Conservation (phyloP, 2,888 invertebrate species). For the Selenia dentaria region DNA sequence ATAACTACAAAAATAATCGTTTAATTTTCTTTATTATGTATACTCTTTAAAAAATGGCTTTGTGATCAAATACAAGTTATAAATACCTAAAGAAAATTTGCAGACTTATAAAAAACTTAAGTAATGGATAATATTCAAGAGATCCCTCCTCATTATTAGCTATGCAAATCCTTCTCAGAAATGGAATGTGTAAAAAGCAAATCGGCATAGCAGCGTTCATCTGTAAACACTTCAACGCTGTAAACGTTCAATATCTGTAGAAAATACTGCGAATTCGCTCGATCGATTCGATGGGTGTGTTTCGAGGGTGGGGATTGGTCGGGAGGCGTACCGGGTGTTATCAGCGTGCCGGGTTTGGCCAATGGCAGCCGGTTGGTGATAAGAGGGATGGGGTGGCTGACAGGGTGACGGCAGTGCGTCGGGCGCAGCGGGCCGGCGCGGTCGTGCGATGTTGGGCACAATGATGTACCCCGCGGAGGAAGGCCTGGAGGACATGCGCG, state of each 20-base stretch:
- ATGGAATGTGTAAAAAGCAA: conserved; percentile 49
- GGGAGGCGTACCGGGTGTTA: conserved; percentile 78
- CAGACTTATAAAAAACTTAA: no score
- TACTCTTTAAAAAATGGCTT: no score
- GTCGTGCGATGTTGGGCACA: conserved; percentile 72
- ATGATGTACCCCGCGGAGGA: conserved; percentile 80
- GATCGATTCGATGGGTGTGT: conserved; percentile 80
- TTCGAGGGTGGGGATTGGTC: conserved; percentile 63
- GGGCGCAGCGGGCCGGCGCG: conserved; percentile 63
- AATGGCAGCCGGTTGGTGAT: conserved; percentile 64
- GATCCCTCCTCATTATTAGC: conserved; percentile 21
- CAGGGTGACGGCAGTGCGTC: conserved; percentile 73
- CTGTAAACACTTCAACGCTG: conserved; percentile 63
- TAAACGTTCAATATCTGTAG: conserved; percentile 70
- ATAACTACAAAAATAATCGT: no score
- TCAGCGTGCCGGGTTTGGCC: conserved; percentile 61
- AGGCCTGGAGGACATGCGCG: conserved; percentile 85
- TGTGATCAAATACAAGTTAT: no score
- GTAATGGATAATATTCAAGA: background rate
- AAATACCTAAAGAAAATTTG: no score
- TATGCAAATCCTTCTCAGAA: conserved; percentile 38
- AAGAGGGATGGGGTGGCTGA: conserved; percentile 78
- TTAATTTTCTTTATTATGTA: no score
- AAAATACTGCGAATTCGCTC: conserved; percentile 67
- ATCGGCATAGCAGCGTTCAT: conserved; percentile 49